These are phyloP conservation scores for Eupithecia abbreviata DNA, from an alignment of 2,888 invertebrate species.

Conservation along the genomic window DNA sequence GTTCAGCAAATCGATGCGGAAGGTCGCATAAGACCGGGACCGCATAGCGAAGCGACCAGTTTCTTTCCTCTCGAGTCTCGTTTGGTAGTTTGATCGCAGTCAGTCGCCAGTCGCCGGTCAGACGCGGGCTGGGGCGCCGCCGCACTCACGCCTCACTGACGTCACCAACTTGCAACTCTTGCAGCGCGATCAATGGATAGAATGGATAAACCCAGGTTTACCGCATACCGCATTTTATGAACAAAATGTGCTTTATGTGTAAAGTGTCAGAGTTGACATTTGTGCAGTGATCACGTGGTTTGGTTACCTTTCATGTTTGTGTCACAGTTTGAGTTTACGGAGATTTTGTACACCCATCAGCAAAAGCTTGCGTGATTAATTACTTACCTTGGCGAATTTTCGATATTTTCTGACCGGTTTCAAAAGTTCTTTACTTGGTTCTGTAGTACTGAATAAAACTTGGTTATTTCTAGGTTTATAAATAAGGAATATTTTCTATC, in stretches of 20 bases:
- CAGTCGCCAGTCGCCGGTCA: conserved; percentile 67
- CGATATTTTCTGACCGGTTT: conserved; percentile 18
- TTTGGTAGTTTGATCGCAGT: not conserved
- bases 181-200: conserved; percentile 79
- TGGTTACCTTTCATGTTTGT: conserved; percentile 60
- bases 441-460: not conserved
- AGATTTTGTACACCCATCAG: conserved; percentile 35
- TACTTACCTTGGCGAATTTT: conserved; percentile 33
- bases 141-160: conserved; percentile 75
- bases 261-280: conserved; percentile 61
- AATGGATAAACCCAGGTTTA: conserved; percentile 65
- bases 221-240: conserved; percentile 82
- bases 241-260: conserved; percentile 80
- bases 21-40: conserved; percentile 62
- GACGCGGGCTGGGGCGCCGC: conserved; percentile 77
- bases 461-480: not conserved
- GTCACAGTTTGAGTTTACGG: conserved; percentile 69
- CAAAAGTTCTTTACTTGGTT: not conserved
- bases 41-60: conserved; percentile 77
- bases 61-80: conserved; percentile 61
- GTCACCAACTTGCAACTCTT: conserved; percentile 58
- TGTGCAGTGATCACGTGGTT: conserved; percentile 56
- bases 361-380: conserved; percentile 29
- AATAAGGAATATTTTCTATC: conserved; percentile 15
- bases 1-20: conserved; percentile 67